Evolutionary conservation across 2,888 invertebrate genomes (phyloP), one percentile per base, ranked within the genome.

Genomic region (Synanthedon vespiformis): DNA sequence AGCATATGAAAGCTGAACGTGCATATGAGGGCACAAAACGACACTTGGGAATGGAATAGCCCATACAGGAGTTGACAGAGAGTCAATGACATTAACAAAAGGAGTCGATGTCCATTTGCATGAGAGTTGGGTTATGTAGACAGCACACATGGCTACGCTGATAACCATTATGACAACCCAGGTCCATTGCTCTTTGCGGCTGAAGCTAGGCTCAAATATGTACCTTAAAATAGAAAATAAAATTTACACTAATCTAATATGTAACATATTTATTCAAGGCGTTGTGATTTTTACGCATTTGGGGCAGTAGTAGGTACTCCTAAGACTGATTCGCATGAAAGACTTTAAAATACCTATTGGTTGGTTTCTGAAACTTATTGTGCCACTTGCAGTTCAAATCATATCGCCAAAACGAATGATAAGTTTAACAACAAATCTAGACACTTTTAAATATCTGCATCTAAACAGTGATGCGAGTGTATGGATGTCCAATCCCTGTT

Each of bases 11-110:
- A 70, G 56, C 57, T 85, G 82, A 0, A 87, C 70, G 51, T 84
- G 82, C 11, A 84, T 55, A 58, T 85, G 85, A 2, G 88, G 88
- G 52, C 88, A 88, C 2, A 88, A 57, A 1, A 86, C 81, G 1
- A 88, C 85, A 1, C 74, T 81, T 0, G 88, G 88, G 54, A 88
- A 88, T 0, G 88, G 88, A 0, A 88, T 76, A 0, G 86, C 82
- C 82, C 85, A 88, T 6, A 88, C 74, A 0, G 88, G 87, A 0
- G 87, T 80, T 0, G 84, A 83, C 40, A 80, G 58, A 0, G 86
- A 83, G 59, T 88, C 88, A 13, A 88, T 81, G 8, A 87, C 86
- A 53, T 88, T 83, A 49, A 83, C 86, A 57, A 87, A 88, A 0
- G 87, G 86, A 0, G 79, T 77, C 0, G 82, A 80, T 0, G 74